Conservation (phyloP, 2,797 vertebrate genomes). For the Toxotes lorentzi region DNA sequence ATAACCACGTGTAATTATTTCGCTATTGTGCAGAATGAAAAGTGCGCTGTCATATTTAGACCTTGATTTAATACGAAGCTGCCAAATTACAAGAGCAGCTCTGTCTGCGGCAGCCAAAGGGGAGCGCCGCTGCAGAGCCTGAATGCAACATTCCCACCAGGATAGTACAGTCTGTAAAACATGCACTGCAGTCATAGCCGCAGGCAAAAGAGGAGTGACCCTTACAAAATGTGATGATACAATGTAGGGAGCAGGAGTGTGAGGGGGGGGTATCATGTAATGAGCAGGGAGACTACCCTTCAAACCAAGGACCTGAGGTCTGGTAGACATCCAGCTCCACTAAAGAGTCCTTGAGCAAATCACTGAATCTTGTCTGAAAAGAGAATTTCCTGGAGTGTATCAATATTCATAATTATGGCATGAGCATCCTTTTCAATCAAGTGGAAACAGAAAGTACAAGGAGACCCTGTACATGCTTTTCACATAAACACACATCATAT, state of each 20-base stretch:
- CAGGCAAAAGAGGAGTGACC: slow-evolving; percentile 55
- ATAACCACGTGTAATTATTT: slow-evolving; percentile 30
- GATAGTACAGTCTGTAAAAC: slow-evolving; percentile 57
- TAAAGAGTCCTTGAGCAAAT: slow-evolving; percentile 48
- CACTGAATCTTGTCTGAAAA: slow-evolving; percentile 16
- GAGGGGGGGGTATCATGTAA: slow-evolving; percentile 16
- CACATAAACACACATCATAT: slow-evolving; percentile 20
- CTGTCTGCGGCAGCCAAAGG: slow-evolving; percentile 12
- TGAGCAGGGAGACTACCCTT: slow-evolving; percentile 40
- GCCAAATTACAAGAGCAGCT: slow-evolving; percentile 23
- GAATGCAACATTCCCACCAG: slow-evolving; percentile 52
- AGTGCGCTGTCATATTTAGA: slow-evolving; percentile 8
- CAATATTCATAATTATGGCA: slow-evolving; percentile 26
- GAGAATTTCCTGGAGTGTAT: slow-evolving; percentile 34
- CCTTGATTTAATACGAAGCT: slow-evolving; percentile 39
- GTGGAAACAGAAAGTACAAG: neutral
- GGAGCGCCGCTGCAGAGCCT: slow-evolving; percentile 35
- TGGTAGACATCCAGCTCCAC: slow-evolving; percentile 16
- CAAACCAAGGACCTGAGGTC: slow-evolving; percentile 39
- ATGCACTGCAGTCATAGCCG: slow-evolving; percentile 54
- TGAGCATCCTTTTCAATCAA: slow-evolving; percentile 29
- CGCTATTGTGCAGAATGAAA: slow-evolving; percentile 25
- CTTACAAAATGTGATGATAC: slow-evolving; percentile 47
- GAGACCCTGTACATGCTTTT: neutral
- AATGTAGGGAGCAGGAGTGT: slow-evolving; percentile 16